Percentiles rank a stretch among this genome's conserved stretches.
Conservation (phyloP, 1,140 invertebrate genomes). For the Eumaeus atala region DNA sequence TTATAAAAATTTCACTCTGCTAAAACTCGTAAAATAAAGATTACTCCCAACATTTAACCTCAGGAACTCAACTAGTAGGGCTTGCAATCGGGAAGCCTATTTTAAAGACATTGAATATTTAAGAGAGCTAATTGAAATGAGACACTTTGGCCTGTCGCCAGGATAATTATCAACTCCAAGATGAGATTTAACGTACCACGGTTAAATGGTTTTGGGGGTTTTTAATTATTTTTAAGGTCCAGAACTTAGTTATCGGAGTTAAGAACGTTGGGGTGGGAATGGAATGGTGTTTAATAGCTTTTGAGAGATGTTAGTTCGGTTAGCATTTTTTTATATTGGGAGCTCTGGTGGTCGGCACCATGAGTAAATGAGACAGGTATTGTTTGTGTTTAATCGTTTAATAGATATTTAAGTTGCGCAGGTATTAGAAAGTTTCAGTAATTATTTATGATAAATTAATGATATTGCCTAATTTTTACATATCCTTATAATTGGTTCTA, state of each 20-base stretch:
- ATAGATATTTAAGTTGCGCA: too few relatives aligned
- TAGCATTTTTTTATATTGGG: too few relatives aligned
- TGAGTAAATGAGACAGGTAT: too few relatives aligned
- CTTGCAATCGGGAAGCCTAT: constrained; percentile 63
- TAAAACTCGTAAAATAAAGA: constrained; percentile 54
- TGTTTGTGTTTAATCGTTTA: too few relatives aligned
- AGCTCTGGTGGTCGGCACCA: too few relatives aligned
- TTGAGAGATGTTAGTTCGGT: too few relatives aligned
- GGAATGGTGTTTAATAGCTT: background rate
- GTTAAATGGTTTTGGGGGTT: constrained; percentile 54
- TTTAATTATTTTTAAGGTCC: constrained; percentile 58
- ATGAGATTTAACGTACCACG: constrained; percentile 70
- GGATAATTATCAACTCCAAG: constrained; percentile 68
- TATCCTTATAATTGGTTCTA: too few relatives aligned
- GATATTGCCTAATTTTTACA: too few relatives aligned
- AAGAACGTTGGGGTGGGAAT: background rate
- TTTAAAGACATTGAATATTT: constrained; percentile 74
- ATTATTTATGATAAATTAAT: too few relatives aligned
- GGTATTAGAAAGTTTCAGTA: too few relatives aligned
- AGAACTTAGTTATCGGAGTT: constrained; percentile 23
- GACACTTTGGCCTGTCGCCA: constrained; percentile 71
- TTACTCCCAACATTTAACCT: constrained; percentile 62
- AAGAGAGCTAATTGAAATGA: constrained; percentile 73
- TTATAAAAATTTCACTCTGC: constrained; percentile 29
- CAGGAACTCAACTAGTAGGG: constrained; percentile 54